Percentiles rank a stretch among this genome's conserved stretches.
These are phyloP conservation scores for Schizothorax lantsangensis DNA, from an alignment of 2,797 vertebrate genomes.

Conservation along the genomic window DNA sequence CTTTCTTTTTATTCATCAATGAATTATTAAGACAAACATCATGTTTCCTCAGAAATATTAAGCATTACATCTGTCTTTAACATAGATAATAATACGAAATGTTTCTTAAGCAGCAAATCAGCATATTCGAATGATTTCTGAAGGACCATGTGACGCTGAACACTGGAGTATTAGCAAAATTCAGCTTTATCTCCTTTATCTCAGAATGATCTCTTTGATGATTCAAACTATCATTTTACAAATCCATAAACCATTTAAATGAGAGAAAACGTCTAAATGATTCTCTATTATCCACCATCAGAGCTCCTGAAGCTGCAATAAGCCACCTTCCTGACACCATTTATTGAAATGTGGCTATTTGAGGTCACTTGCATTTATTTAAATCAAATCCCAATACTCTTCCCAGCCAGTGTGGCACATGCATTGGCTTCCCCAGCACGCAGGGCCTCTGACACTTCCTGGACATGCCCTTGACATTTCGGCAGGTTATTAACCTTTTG, in stretches of 20 bases:
- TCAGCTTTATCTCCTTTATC: background rate
- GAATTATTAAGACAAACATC: background rate
- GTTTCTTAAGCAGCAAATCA: background rate
- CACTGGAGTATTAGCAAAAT: background rate
- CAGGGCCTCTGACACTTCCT: conserved; percentile 63
- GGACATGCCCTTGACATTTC: conserved; percentile 78
- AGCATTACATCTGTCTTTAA: background rate
- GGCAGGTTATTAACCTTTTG: conserved; percentile 79
- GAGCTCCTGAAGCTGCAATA: conserved; percentile 15
- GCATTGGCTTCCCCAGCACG: conserved; percentile 64
- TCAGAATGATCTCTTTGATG: background rate
- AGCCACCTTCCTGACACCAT: conserved; percentile 28
- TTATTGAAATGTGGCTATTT: conserved; percentile 50
- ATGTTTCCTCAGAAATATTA: background rate
- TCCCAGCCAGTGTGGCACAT: conserved; percentile 59
- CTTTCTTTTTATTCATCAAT: background rate
- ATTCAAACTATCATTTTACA: background rate
- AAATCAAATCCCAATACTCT: conserved; percentile 77
- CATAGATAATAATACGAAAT: background rate
- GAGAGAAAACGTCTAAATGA: background rate
- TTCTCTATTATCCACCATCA: conserved; percentile 8
- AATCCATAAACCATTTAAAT: background rate
- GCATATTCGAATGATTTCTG: background rate
- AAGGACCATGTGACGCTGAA: background rate
- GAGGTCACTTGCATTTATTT: conserved; percentile 72